Evolutionary conservation across 2,888 invertebrate species (phyloP), one percentile per base, ranked within the genome.

Genomic region (Rhaphigaster nebulosa): DNA sequence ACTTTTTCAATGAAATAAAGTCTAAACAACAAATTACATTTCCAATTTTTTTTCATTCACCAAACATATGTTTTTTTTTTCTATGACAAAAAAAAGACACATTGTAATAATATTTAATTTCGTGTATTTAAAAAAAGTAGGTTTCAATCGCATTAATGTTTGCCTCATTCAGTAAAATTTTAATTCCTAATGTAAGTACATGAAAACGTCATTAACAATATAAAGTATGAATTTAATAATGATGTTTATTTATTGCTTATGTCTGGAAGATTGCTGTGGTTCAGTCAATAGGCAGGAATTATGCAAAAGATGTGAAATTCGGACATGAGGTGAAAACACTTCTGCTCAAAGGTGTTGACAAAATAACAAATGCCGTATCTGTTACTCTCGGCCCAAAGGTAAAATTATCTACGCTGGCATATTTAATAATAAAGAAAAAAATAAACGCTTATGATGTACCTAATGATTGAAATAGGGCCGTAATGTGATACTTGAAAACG

Each of bases 371-470:
- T 94, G 95, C 96, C 76, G 96, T 96, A n/a, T 95, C 95, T 76
- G 95, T 96, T 52, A 96, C 96, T 65, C 95, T 96, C 95, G 96
- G 96, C 90, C 96, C 96, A 90, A 96, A 96, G 94, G 95, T 91
- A 65, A 76, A 80, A 50, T 23, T 38, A 38, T 10, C 0, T 13
- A n/a, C 12, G 13, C 15, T 45, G 26, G 3, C 12, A 12, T 84
- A 45, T 8, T 15, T 84, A 84, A 10, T 45, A 89, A 38, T 23
- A 45, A 12, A 26, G 0, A 70, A 41, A 60, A 65, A 13, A 41
- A 70, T 6, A 34, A 65, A 29, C 18, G 18, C 1, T 20, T 29
- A 29, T 38, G 26, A 45, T 45, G 23, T 34, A 29, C 2, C 15
- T 34, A 23, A 56, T 89, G 96, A 95, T 96, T 96, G 90, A 96